A percentile compares a stretch with the other conserved stretches of the same genome.
Evolutionary conservation across 2,113 vertebrate species (phyloP).

Genomic region (Ageneiosus marmoratus): DNA sequence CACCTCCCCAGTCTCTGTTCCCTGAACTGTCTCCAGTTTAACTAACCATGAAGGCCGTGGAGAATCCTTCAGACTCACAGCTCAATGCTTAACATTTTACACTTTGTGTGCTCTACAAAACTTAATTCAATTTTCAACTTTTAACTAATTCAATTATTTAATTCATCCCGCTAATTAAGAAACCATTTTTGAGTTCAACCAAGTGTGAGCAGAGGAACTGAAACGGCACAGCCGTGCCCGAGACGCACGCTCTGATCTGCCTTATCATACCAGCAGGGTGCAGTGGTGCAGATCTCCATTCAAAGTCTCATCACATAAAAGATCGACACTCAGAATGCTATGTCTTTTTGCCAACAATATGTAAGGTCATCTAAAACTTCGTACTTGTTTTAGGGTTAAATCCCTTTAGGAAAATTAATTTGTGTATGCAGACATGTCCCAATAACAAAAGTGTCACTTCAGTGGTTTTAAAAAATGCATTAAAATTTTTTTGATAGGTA

Average conservation of each 20-base stretch:
- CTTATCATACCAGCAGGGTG: not conserved
- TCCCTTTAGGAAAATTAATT: not conserved
- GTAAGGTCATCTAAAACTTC: not conserved
- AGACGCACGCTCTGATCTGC: not conserved
- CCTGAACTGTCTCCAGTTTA: not conserved
- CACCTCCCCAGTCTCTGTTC: not conserved
- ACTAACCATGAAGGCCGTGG: conserved; percentile 1
- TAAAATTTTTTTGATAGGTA: too few relatives aligned
- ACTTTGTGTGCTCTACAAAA: not conserved
- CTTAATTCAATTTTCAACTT: conserved; percentile 15
- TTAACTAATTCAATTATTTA: conserved; percentile 26
- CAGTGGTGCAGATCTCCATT: not conserved
- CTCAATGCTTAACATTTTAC: conserved; percentile 5
- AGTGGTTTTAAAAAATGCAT: not conserved
- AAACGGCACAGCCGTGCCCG: not conserved
- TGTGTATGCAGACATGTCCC: not conserved
- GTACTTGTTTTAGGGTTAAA: not conserved
- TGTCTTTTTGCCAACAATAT: not conserved
- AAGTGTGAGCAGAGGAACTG: not conserved
- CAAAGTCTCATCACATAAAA: not conserved
- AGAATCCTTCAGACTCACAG: conserved; percentile 12
- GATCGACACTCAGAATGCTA: not conserved
- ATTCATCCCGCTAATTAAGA: conserved; percentile 15
- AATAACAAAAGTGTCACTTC: not conserved
- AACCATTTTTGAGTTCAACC: conserved; percentile 28